Evolutionary conservation across 2,888 invertebrate species (phyloP).

Genomic region (Sinelater perroti): DNA sequence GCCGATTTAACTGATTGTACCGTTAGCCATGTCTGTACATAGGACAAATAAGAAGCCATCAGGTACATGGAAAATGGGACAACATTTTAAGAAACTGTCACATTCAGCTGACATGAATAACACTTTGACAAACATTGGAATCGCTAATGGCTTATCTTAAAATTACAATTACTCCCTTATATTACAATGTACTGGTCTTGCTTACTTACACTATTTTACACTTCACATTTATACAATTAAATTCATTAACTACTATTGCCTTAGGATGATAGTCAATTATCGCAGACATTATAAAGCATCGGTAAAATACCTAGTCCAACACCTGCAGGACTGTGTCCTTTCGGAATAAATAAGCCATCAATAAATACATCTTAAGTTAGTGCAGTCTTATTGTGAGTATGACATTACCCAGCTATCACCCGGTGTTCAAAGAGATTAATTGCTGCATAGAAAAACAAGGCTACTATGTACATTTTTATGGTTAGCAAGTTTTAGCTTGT

Average conservation of each 20-base stretch:
- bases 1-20: neutral
- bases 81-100: constrained; percentile 3
- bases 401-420: constrained; percentile 12
- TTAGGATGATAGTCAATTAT: neutral
- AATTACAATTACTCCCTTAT: too few relatives aligned
- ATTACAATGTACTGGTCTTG: too few relatives aligned
- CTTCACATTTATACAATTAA: neutral
- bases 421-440: neutral
- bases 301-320: neutral
- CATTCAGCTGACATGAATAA: too few relatives aligned
- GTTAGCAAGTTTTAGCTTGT: constrained; percentile 64
- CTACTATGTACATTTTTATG: constrained; percentile 10
- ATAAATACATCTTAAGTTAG: constrained; percentile 3
- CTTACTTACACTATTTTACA: constrained; percentile 1
- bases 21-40: neutral
- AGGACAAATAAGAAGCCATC: neutral
- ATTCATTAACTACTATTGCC: neutral
- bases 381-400: constrained; percentile 13
- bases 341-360: constrained; percentile 3
- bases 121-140: too few relatives aligned
- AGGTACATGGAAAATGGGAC: neutral
- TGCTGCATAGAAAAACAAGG: constrained; percentile 7
- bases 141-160: too few relatives aligned
- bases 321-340: neutral
- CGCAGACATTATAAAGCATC: neutral